A percentile compares a stretch with the other conserved stretches of the same genome.
These are phyloP conservation scores for Nowickia ferox DNA, from an alignment of 2,888 invertebrate species.

Conservation along the genomic window DNA sequence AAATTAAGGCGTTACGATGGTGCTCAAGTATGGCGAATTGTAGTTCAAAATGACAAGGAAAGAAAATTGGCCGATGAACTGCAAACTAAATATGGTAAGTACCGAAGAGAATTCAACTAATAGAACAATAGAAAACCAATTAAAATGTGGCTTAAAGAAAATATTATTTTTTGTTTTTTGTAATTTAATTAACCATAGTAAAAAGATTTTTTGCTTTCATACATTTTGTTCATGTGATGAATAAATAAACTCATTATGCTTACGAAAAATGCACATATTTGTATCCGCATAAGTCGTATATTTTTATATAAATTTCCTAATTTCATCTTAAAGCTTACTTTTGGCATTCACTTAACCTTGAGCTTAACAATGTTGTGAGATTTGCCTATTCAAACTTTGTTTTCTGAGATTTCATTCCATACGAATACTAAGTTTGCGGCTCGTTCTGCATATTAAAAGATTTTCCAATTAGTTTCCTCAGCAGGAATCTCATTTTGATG, in stretches of 20 bases:
- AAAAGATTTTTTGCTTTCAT: constrained; percentile 5
- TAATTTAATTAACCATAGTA: not conserved
- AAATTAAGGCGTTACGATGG: constrained; percentile 87
- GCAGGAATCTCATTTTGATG: constrained; percentile 36
- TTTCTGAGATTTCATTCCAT: constrained; percentile 3
- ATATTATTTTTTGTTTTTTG: not conserved
- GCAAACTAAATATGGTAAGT: constrained; percentile 85
- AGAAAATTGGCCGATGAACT: constrained; percentile 84
- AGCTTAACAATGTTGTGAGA: constrained; percentile 12
- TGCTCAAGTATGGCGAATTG: constrained; percentile 90
- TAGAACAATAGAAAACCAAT: constrained; percentile 13
- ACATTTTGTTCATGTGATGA: not conserved
- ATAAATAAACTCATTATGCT: constrained; percentile 2
- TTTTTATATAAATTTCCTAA: not conserved
- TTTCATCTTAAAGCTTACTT: constrained; percentile 13
- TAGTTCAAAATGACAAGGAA: constrained; percentile 84
- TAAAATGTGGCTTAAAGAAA: constrained; percentile 33
- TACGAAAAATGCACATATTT: not conserved
- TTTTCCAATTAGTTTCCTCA: constrained; percentile 54
- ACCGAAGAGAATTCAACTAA: not conserved
- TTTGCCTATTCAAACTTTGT: not conserved
- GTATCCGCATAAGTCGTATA: too few relatives aligned
- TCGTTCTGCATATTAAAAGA: constrained; percentile 62
- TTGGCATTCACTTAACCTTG: constrained; percentile 10
- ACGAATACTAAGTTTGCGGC: constrained; percentile 1